Conservation (phyloP, 1,140 invertebrate species). For the Delia radicum region DNA sequence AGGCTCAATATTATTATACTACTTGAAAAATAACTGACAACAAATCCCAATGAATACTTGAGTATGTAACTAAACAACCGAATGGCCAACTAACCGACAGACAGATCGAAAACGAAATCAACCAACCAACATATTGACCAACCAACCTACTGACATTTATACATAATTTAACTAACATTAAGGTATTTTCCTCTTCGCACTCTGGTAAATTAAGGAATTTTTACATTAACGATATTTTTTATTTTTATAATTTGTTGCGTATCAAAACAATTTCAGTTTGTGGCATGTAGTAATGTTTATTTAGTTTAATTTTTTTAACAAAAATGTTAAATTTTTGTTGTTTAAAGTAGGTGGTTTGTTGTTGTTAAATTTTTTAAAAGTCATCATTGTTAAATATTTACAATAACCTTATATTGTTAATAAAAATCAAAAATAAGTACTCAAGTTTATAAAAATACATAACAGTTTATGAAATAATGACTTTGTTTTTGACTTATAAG, state of each 20-base stretch:
- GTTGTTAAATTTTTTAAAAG: too few relatives aligned
- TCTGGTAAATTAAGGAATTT: slow-evolving; percentile 17
- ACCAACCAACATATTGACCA: background rate
- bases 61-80: background rate
- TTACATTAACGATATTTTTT: background rate
- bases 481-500: too few relatives aligned
- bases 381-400: background rate
- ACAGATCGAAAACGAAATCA: background rate
- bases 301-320: background rate
- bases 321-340: background rate
- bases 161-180: slow-evolving; percentile 5
- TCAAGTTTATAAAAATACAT: too few relatives aligned
- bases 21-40: background rate
- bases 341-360: background rate
- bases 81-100: background rate
- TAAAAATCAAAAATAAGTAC: too few relatives aligned
- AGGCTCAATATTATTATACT: background rate
- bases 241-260: background rate
- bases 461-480: too few relatives aligned
- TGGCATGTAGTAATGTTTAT: slow-evolving; percentile 1
- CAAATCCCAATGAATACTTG: background rate
- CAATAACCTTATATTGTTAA: too few relatives aligned
- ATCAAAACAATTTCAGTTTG: background rate
- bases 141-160: background rate
- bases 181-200: slow-evolving; percentile 11